A percentile compares a stretch with the other conserved stretches of the same genome.
phyloP scores from a whole-genome alignment of 2,888 invertebrate species.

The Acrocera orbiculus region DNA sequence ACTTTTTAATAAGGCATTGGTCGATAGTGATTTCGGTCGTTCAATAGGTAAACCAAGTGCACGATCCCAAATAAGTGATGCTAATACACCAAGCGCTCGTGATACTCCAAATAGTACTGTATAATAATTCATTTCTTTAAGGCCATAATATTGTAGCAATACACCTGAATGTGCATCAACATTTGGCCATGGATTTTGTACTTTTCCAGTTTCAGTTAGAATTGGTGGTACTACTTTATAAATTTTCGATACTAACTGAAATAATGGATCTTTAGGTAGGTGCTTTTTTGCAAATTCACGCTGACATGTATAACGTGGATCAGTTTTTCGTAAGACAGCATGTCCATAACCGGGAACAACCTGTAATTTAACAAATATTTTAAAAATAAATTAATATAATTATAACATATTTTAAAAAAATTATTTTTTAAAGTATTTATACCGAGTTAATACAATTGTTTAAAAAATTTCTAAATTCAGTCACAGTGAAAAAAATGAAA shows the following conservation, averaged over 20 bases:
- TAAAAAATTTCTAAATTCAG: too few species aligned
- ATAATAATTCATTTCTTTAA: conserved; percentile 82
- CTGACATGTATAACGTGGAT: conserved; percentile 65
- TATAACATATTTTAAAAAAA: not conserved
- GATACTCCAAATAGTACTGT: conserved; percentile 81
- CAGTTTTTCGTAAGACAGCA: conserved; percentile 75
- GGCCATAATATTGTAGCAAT: conserved; percentile 62
- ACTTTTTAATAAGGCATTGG: too few species aligned
- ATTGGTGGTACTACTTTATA: conserved; percentile 73
- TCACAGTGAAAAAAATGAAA: too few species aligned
- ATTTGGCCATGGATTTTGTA: conserved; percentile 87
- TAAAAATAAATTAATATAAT: conserved; percentile 1
- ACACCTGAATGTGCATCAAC: conserved; percentile 84
- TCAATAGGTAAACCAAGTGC: conserved; percentile 70
- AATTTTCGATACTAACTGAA: conserved; percentile 60
- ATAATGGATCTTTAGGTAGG: conserved; percentile 62
- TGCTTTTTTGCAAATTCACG: conserved; percentile 74
- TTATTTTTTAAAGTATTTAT: too few species aligned
- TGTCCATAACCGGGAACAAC: conserved; percentile 83
- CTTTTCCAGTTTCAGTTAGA: conserved; percentile 67
- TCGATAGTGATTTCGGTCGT: conserved; percentile 66
- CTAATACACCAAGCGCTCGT: conserved; percentile 63
- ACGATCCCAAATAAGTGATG: conserved; percentile 66
- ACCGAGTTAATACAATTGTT: too few species aligned
- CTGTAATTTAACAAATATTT: conserved; percentile 15